These are phyloP conservation scores for Amblyteles armatorius DNA, from an alignment of 2,888 invertebrate species.

Conservation along the genomic window DNA sequence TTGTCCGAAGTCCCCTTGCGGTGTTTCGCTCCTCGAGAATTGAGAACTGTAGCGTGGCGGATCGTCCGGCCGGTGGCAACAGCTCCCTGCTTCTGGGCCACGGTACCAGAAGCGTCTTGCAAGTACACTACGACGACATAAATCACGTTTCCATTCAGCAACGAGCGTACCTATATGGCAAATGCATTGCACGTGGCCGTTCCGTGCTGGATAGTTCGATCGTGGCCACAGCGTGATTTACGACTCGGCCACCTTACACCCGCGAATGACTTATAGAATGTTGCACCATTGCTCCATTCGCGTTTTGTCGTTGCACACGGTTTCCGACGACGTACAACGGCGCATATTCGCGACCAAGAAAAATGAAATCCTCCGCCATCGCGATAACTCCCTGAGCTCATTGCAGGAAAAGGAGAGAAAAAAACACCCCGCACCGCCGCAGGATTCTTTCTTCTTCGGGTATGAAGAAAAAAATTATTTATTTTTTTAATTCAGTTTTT, in stretches of 20 bases:
- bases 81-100: background rate
- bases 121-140: conserved; percentile 75
- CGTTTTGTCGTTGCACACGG: conserved; percentile 34
- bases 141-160: conserved; percentile 75
- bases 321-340: conserved; percentile 31
- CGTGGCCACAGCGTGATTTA: conserved; percentile 62
- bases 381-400: conserved; percentile 18
- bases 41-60: conserved; percentile 5
- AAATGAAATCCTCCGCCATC: background rate
- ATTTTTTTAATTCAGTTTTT: background rate
- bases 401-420: background rate
- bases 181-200: conserved; percentile 63
- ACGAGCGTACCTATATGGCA: conserved; percentile 50
- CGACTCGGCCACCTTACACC: conserved; percentile 54
- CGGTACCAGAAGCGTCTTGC: conserved; percentile 12
- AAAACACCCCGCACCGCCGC: background rate
- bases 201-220: conserved; percentile 73
- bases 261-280: conserved; percentile 59
- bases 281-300: conserved; percentile 30
- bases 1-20: conserved; percentile 5
- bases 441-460: background rate
- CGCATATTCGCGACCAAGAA: conserved; percentile 29
- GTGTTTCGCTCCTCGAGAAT: conserved; percentile 44
- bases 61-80: background rate
- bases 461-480: too few relatives aligned